Evolutionary conservation across 1,140 invertebrate species (phyloP).

Genomic region (Arion vulgaris): DNA sequence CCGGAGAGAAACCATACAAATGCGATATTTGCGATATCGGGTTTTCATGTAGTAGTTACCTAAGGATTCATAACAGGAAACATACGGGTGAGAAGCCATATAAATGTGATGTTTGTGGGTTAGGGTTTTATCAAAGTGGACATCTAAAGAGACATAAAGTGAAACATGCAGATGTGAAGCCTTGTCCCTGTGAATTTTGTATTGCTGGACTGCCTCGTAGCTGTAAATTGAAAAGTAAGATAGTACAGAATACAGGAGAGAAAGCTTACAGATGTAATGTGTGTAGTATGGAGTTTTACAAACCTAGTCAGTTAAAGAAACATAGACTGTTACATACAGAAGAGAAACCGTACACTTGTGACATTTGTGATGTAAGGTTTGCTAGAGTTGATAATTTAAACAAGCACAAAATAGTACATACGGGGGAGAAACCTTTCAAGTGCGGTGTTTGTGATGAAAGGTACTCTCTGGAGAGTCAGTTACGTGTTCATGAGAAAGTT

Average conservation of each 20-base stretch:
- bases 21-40: background rate
- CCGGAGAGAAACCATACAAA: background rate
- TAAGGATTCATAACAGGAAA: background rate
- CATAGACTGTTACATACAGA: background rate
- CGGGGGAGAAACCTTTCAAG: background rate
- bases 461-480: background rate
- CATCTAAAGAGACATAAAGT: background rate
- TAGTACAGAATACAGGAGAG: background rate
- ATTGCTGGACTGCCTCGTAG: background rate
- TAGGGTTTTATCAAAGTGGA: background rate
- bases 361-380: background rate
- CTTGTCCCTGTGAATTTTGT: background rate
- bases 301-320: background rate
- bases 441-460: background rate
- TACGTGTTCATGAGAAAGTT: background rate
- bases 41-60: background rate
- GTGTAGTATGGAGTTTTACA: background rate
- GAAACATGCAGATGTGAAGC: background rate
- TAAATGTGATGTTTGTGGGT: background rate
- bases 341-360: background rate
- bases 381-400: background rate
- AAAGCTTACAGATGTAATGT: background rate
- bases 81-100: background rate
- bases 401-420: background rate
- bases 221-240: background rate